Evolutionary conservation across 2,888 invertebrate genomes (phyloP).

Genomic region (Nezara viridula): DNA sequence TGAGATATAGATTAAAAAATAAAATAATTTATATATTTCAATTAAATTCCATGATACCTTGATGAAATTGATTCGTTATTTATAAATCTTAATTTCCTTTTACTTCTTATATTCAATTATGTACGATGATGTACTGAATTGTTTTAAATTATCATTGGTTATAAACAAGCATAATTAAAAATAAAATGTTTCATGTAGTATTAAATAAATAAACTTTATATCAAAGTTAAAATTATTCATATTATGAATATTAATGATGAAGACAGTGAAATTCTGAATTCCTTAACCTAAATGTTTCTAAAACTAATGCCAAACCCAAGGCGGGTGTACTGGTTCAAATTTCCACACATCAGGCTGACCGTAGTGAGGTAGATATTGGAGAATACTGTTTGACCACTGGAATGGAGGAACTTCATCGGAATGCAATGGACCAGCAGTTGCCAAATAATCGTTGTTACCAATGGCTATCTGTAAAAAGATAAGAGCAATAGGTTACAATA

Average conservation of each 20-base stretch:
- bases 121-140: background rate
- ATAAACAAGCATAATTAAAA: background rate
- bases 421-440: slow-evolving; percentile 69
- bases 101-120: background rate
- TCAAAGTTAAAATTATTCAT: slow-evolving; percentile 15
- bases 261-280: background rate
- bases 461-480: slow-evolving; percentile 65
- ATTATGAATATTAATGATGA: background rate
- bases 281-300: background rate
- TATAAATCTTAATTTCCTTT: background rate
- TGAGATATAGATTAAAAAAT: background rate
- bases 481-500: background rate
- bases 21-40: background rate
- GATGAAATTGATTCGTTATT: background rate
- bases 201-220: background rate
- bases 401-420: slow-evolving; percentile 72
- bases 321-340: slow-evolving; percentile 73
- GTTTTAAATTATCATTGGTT: background rate
- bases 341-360: slow-evolving; percentile 83
- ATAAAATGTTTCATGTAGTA: background rate
- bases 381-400: slow-evolving; percentile 81
- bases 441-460: slow-evolving; percentile 69
- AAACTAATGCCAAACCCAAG: slow-evolving; percentile 65
- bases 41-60: background rate
- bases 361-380: slow-evolving; percentile 75